phyloP scores from a whole-genome alignment of 2,797 vertebrate genomes.

The Dermochelys coriacea region DNA sequence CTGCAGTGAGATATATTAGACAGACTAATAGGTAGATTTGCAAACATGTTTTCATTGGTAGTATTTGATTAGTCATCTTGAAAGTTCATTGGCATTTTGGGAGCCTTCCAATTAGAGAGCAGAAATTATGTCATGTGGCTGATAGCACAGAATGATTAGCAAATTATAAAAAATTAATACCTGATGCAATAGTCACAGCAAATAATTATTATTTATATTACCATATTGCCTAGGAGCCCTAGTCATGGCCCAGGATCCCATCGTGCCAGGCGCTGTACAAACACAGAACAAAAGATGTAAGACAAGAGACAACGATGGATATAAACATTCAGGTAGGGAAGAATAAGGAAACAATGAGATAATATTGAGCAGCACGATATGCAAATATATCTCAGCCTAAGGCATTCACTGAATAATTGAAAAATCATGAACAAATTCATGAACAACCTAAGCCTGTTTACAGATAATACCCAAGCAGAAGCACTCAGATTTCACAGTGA shows the following conservation, averaged over 20 bases:
- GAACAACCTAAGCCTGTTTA: conserved; percentile 7
- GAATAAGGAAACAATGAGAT: not conserved
- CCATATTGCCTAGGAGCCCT: not conserved
- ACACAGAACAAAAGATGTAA: not conserved
- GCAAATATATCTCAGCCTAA: not conserved
- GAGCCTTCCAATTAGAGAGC: not conserved
- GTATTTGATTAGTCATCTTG: not conserved
- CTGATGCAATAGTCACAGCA: not conserved
- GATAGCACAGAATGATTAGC: not conserved
- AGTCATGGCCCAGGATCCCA: not conserved
- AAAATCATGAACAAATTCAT: conserved; percentile 8
- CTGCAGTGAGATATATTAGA: not conserved
- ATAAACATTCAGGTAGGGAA: not conserved
- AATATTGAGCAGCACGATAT: not conserved
- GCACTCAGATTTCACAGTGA: not conserved
- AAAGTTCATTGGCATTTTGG: not conserved
- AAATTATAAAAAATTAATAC: not conserved
- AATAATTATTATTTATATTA: not conserved
- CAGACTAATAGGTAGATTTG: not conserved
- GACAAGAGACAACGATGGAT: not conserved
- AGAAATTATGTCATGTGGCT: not conserved
- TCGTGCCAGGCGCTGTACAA: not conserved
- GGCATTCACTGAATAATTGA: conserved; percentile 44
- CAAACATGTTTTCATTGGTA: not conserved
- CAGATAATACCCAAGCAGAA: not conserved